phyloP scores from a whole-genome alignment of 2,113 vertebrate genomes.

The Gasterosteus aculeatus region DNA sequence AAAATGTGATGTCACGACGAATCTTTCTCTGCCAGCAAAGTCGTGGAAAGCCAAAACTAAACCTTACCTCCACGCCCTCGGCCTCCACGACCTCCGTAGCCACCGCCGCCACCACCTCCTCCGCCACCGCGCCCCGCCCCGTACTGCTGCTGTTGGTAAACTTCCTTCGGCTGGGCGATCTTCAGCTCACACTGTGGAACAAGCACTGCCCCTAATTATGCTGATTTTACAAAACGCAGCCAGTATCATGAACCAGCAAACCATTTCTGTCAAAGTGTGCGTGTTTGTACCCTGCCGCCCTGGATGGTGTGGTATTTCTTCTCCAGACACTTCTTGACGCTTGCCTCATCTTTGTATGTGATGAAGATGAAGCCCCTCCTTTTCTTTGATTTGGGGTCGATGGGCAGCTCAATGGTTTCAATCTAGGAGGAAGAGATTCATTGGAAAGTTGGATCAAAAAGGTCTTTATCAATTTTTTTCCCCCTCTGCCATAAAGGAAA shows the following conservation, averaged over 20 bases:
- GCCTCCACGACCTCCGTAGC: constrained; percentile 69
- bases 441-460: background rate
- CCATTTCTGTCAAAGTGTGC: background rate
- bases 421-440: constrained; percentile 81
- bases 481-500: no score
- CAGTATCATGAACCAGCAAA: background rate
- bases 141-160: constrained; percentile 95
- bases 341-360: constrained; percentile 95
- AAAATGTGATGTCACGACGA: background rate
- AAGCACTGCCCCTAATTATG: background rate
- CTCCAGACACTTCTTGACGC: constrained; percentile 95
- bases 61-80: constrained; percentile 86
- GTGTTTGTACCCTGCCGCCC: constrained; percentile 89
- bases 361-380: constrained; percentile 98
- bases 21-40: background rate
- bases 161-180: constrained; percentile 97
- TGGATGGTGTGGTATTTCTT: constrained; percentile 97
- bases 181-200: constrained; percentile 93
- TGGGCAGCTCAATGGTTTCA: constrained; percentile 94
- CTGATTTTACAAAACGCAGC: background rate
- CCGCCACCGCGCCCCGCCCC: constrained; percentile 76
- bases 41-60: background rate
- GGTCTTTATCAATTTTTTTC: no score
- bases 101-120: constrained; percentile 67
- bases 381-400: constrained; percentile 96